These are phyloP conservation scores for Micoletzkya japonica DNA, from an alignment of 2,888 invertebrate genomes.

Conservation along the genomic window DNA sequence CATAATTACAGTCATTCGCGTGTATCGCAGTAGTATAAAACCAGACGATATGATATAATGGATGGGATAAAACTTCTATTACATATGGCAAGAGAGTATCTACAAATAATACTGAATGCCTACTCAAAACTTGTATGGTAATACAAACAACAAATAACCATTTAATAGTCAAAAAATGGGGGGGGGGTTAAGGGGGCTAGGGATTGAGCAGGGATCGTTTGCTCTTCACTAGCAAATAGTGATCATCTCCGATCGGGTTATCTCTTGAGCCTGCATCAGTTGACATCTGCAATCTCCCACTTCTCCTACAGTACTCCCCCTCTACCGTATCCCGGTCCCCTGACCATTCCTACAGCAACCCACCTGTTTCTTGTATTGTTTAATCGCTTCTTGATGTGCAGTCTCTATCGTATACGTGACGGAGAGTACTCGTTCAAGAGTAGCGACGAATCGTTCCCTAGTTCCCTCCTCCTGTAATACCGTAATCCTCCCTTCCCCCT, in stretches of 20 bases:
- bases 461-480: slow-evolving; percentile 30
- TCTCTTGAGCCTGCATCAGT: slow-evolving; percentile 10
- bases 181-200: not conserved
- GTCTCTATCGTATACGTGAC: slow-evolving; percentile 39
- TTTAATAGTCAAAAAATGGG: not conserved
- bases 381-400: slow-evolving; percentile 32
- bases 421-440: slow-evolving; percentile 34
- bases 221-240: slow-evolving; percentile 25
- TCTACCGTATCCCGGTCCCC: not conserved
- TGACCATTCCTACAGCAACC: not conserved
- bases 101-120: not conserved
- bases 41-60: too few species aligned
- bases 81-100: too few species aligned
- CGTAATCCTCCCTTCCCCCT: not conserved
- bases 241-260: slow-evolving; percentile 24
- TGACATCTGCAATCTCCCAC: not conserved
- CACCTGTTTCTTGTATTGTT: slow-evolving; percentile 10
- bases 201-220: slow-evolving; percentile 10
- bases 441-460: slow-evolving; percentile 36
- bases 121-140: not conserved
- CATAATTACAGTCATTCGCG: too few species aligned
- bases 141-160: too few species aligned
- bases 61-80: too few species aligned
- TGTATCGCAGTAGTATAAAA: too few species aligned
- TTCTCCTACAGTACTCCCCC: not conserved